These are phyloP conservation scores for Polietes domitor DNA, from an alignment of 2,888 invertebrate species.

Conservation along the genomic window DNA sequence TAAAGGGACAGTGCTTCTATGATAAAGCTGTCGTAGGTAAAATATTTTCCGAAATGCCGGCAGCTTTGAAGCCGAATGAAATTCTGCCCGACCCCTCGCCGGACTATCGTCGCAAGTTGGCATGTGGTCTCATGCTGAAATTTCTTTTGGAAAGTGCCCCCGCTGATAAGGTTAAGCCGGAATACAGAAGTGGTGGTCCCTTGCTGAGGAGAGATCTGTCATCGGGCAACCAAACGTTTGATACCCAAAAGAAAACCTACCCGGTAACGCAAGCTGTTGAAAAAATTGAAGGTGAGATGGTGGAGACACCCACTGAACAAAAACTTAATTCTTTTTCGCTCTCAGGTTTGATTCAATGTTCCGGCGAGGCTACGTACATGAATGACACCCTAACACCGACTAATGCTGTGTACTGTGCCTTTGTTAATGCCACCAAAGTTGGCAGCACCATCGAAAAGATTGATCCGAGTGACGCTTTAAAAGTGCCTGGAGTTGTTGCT, in stretches of 20 bases:
- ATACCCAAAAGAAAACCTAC: conserved; percentile 86
- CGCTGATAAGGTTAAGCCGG: conserved; percentile 81
- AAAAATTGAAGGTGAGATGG: conserved; percentile 84
- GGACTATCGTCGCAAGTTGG: conserved; percentile 85
- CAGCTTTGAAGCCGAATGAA: conserved; percentile 85
- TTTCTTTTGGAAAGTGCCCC: conserved; percentile 83
- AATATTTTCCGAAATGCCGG: conserved; percentile 82
- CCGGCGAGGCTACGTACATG: conserved; percentile 89
- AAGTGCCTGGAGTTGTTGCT: conserved; percentile 84
- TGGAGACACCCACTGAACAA: neutral
- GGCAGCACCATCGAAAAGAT: conserved; percentile 83
- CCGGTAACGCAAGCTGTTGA: conserved; percentile 88
- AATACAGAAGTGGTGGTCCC: conserved; percentile 83
- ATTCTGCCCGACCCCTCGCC: conserved; percentile 86
- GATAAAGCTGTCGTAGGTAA: conserved; percentile 80
- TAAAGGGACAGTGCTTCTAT: conserved; percentile 81
- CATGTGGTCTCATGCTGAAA: conserved; percentile 90
- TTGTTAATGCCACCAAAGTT: conserved; percentile 84
- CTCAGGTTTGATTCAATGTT: conserved; percentile 84
- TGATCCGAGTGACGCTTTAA: conserved; percentile 83
- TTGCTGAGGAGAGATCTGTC: conserved; percentile 85
- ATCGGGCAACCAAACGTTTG: conserved; percentile 86
- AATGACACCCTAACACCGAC: conserved; percentile 86
- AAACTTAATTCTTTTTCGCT: neutral
- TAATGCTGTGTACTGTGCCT: conserved; percentile 84